Evolutionary conservation across 2,797 vertebrate genomes (phyloP).

Genomic region (Chaetophractus vellerosus): DNA sequence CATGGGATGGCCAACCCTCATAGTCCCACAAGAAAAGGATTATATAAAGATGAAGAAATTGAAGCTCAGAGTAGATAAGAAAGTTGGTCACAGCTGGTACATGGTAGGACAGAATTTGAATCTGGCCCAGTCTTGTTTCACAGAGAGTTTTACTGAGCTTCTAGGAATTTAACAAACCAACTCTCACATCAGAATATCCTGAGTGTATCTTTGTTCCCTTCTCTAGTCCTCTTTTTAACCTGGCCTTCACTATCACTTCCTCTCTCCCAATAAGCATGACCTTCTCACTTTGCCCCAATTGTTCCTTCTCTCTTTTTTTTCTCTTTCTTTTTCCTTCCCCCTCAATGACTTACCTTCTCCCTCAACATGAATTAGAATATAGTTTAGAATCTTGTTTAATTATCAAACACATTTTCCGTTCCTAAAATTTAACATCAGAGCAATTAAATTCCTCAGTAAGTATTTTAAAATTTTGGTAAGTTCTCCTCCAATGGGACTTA

Average conservation of each 20-base stretch:
- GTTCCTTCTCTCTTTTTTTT: not conserved
- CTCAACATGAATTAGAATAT: not conserved
- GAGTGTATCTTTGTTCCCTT: not conserved
- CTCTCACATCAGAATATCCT: not conserved
- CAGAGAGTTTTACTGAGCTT: not conserved
- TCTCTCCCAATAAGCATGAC: not conserved
- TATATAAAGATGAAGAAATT: not conserved
- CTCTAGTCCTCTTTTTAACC: not conserved
- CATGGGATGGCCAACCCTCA: too few species aligned
- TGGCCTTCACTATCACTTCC: not conserved
- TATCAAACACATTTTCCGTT: constrained; percentile 4
- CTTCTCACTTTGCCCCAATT: not conserved
- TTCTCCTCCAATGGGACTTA: not conserved
- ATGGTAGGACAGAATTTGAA: not conserved
- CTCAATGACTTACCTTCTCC: not conserved
- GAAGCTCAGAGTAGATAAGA: not conserved
- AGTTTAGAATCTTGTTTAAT: not conserved
- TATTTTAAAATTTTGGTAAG: constrained; percentile 25
- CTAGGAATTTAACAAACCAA: not conserved
- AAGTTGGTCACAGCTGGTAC: not conserved
- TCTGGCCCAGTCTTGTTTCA: not conserved
- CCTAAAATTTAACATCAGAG: constrained; percentile 30
- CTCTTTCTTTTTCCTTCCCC: not conserved
- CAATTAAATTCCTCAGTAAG: not conserved
- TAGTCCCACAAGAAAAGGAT: not conserved